Evolutionary conservation across 2,113 vertebrate genomes (phyloP).

Genomic region (Petroica traversi): DNA sequence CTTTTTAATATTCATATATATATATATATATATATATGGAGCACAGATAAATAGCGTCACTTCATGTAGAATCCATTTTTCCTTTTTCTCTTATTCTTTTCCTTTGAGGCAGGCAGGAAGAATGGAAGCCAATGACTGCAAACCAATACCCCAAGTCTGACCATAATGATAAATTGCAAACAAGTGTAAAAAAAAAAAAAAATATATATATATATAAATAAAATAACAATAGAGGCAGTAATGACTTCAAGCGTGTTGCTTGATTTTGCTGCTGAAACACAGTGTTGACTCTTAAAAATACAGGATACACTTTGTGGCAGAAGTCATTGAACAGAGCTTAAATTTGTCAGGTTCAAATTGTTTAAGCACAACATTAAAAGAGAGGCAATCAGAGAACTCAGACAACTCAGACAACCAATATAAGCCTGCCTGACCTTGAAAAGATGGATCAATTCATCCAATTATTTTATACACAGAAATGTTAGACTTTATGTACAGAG

Average conservation of each 20-base stretch:
- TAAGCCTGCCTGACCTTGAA: conserved; percentile 10
- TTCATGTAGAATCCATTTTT: background rate
- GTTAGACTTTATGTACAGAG: background rate
- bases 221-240: background rate
- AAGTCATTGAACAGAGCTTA: background rate
- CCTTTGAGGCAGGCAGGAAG: background rate
- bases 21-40: background rate
- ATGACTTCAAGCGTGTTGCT: background rate
- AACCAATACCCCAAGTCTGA: background rate
- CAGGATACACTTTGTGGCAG: background rate
- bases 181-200: background rate
- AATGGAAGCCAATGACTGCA: background rate
- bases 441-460: conserved; percentile 11
- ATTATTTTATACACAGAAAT: background rate
- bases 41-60: background rate
- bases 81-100: background rate
- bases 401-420: background rate
- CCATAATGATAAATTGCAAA: background rate
- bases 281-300: background rate
- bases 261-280: background rate
- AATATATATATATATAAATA: too few species aligned
- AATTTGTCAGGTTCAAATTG: background rate
- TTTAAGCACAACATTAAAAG: background rate
- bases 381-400: background rate
- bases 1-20: background rate